Evolutionary conservation across 1,140 invertebrate genomes (phyloP), one percentile per base, ranked within the genome.

Genomic region (Drosophila takahashii): DNA sequence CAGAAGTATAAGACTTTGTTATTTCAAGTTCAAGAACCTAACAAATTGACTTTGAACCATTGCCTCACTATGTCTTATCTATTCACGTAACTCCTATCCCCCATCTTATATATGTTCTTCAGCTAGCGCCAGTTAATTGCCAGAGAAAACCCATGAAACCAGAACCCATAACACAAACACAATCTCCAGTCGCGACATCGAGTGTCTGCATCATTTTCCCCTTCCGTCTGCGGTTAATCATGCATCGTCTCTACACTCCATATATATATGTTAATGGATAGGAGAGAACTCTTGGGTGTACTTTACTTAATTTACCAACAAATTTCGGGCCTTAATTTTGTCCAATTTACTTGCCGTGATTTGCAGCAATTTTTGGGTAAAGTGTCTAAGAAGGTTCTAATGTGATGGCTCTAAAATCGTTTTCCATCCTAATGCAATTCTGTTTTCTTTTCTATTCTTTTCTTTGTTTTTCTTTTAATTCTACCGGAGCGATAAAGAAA

Each of bases 341-440:
- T 75, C 75, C 80, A 81, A 81, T 86, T 86, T 80, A 86, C 83
- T 79, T 86, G 85, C 79, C 79, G 84, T 87, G 84, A 79, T 87
- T 87, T 84, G 84, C 72, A 79, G 84, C 84, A 90, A 90, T 90
- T 90, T 83, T 56, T 47, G 65, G 51, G 60, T 87, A 83, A 90
- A 90, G 87, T 90, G 87, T 90, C 87, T 90, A 81, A 78, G 67
- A 67, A 90, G 83, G 87, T 79, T 90, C 87, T 90, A 90, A 90
- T 90, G 87, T 90, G 77, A 87, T 79, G 79, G 75, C 84, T 56
- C 48, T 80, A 44, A 86, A 66, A 78, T 71, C 57, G 42, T 51
- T 44, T 72, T 48, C n/a, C 29, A 39, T 66, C 37, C 61, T 86
- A 87, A 87, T 87, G 84, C 79, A 87, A 66, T 89, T 84, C 32